Evolutionary conservation across 2,113 vertebrate species (phyloP).

Genomic region (Geococcyx californianus): DNA sequence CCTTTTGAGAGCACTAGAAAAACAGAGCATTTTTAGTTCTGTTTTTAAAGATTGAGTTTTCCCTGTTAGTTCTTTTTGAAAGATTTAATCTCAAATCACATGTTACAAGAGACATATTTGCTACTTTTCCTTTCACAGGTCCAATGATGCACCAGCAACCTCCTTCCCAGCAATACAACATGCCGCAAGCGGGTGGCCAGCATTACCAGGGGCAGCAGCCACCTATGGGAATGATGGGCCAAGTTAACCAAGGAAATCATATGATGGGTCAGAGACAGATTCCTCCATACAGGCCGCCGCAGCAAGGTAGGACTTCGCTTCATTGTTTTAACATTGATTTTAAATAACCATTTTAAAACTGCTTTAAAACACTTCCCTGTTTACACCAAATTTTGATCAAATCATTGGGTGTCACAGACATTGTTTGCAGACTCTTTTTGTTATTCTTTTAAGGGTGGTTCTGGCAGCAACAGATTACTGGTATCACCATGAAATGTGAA

Average conservation of each 20-base stretch:
- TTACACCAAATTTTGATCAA: not conserved
- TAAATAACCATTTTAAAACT: constrained; percentile 1
- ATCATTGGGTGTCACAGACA: not conserved
- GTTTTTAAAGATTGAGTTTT: not conserved
- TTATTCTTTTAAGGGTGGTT: constrained; percentile 16
- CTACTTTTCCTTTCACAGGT: constrained; percentile 70
- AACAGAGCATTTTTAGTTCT: not conserved
- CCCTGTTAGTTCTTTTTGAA: not conserved
- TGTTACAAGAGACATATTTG: not conserved
- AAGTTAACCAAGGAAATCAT: constrained; percentile 95
- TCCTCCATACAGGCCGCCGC: constrained; percentile 95
- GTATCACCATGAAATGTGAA: not conserved
- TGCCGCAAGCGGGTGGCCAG: constrained; percentile 92
- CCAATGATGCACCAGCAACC: constrained; percentile 98
- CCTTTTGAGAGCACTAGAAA: not conserved
- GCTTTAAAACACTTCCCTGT: not conserved
- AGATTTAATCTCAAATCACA: not conserved
- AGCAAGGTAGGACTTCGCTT: constrained; percentile 86
- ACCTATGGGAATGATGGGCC: constrained; percentile 96
- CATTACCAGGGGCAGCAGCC: constrained; percentile 98
- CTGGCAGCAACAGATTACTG: not conserved
- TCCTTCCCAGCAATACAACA: constrained; percentile 94
- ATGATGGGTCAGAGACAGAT: constrained; percentile 98
- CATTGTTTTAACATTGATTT: not conserved
- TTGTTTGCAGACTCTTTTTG: constrained; percentile 1